phyloP scores from a whole-genome alignment of 2,888 invertebrate genomes.

The Hermaeophaga mercurialis region DNA sequence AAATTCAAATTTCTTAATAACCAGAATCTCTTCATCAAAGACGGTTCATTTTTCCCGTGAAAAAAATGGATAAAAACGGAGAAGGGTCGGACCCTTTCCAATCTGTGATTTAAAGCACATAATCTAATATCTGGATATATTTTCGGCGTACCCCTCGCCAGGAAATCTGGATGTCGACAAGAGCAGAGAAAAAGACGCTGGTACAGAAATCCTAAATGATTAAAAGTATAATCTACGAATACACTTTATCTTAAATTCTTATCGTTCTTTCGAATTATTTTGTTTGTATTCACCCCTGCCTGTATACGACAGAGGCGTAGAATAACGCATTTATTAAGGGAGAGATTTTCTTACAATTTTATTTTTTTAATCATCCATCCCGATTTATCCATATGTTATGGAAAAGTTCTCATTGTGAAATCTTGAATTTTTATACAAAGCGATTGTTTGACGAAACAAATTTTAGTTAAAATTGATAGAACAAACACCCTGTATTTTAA shows the following conservation, averaged over 20 bases:
- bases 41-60: constrained; percentile 28
- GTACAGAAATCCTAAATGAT: constrained; percentile 50
- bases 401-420: too few species aligned
- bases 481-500: too few species aligned
- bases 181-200: constrained; percentile 29
- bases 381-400: too few species aligned
- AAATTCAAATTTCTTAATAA: constrained; percentile 37
- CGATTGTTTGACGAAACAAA: too few species aligned
- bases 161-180: constrained; percentile 26
- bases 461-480: too few species aligned
- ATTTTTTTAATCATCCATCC: too few species aligned
- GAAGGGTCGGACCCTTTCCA: constrained; percentile 42
- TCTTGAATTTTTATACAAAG: too few species aligned
- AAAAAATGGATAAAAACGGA: constrained; percentile 31
- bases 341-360: too few species aligned
- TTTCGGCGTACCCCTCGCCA: constrained; percentile 15
- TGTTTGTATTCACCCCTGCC: constrained; percentile 32
- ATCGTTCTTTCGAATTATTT: constrained; percentile 40
- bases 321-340: too few species aligned
- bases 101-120: constrained; percentile 51
- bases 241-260: constrained; percentile 50
- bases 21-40: constrained; percentile 32
- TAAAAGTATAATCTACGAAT: constrained; percentile 55
- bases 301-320: constrained; percentile 10
- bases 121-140: constrained; percentile 47